A percentile compares a stretch with the other conserved stretches of the same genome.
Conservation (phyloP, 2,888 invertebrate genomes). For the Amphipyra berbera region DNA sequence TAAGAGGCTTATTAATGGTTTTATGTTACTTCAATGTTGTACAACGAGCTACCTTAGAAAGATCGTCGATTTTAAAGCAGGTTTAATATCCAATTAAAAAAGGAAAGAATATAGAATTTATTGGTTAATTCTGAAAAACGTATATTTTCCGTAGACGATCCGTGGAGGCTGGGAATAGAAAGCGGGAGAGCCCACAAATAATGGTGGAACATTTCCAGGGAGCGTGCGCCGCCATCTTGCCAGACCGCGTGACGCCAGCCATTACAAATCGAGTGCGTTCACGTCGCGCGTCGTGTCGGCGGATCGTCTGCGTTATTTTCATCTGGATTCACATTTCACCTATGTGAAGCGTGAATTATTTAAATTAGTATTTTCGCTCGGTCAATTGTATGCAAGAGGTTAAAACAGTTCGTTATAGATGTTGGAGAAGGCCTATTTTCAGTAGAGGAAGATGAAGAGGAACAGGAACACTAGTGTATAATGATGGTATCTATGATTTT, state of each 20-base stretch:
- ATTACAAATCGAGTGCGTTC: slow-evolving; percentile 82
- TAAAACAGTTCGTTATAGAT: not conserved
- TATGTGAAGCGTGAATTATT: slow-evolving; percentile 49
- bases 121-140: slow-evolving; percentile 47
- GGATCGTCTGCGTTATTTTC: slow-evolving; percentile 65
- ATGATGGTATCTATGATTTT: not conserved
- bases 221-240: slow-evolving; percentile 81
- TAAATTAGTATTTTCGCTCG: slow-evolving; percentile 24
- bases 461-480: too few relatives aligned
- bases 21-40: slow-evolving; percentile 84
- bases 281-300: slow-evolving; percentile 55
- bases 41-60: slow-evolving; percentile 62
- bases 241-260: slow-evolving; percentile 90
- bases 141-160: slow-evolving; percentile 50
- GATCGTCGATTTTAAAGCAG: slow-evolving; percentile 41
- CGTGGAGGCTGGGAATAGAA: slow-evolving; percentile 67
- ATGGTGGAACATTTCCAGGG: slow-evolving; percentile 74
- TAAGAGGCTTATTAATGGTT: slow-evolving; percentile 90
- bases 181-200: slow-evolving; percentile 73
- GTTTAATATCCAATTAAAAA: slow-evolving; percentile 26
- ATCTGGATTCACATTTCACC: slow-evolving; percentile 58
- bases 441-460: not conserved
- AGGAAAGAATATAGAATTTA: slow-evolving; percentile 49
- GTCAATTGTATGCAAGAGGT: not conserved
- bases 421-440: not conserved